Conservation (phyloP, 2,797 vertebrate genomes). For the Diglossa cyanea region DNA sequence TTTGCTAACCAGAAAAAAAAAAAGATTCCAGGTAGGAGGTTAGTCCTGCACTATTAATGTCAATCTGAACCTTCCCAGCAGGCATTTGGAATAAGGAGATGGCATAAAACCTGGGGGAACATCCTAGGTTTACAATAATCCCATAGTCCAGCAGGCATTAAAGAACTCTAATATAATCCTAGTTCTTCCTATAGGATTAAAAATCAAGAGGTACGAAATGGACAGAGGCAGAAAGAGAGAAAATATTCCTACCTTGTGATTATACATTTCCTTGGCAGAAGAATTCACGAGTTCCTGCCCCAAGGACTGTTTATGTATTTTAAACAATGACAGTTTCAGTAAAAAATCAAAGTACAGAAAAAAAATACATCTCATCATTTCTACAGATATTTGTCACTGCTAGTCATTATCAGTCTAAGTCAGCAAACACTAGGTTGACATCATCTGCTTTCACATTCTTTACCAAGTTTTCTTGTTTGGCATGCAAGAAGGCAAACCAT, state of each 20-base stretch:
- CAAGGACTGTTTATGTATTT: constrained; percentile 16
- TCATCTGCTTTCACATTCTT: background rate
- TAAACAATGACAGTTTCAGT: background rate
- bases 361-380: background rate
- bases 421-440: background rate
- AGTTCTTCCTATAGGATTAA: background rate
- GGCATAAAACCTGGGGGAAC: background rate
- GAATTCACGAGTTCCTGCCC: background rate
- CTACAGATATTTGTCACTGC: background rate
- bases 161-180: background rate
- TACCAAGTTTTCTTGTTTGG: constrained; percentile 5
- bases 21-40: background rate
- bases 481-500: background rate
- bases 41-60: background rate
- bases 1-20: background rate
- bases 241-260: background rate
- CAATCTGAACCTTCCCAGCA: background rate
- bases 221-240: background rate
- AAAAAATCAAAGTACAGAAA: constrained; percentile 14
- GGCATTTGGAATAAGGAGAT: background rate
- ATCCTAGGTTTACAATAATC: background rate
- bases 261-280: background rate
- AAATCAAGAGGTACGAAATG: background rate
- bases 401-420: background rate
- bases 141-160: background rate